phyloP scores from a whole-genome alignment of 2,797 vertebrate genomes.

The Lagocephalus sceleratus region DNA sequence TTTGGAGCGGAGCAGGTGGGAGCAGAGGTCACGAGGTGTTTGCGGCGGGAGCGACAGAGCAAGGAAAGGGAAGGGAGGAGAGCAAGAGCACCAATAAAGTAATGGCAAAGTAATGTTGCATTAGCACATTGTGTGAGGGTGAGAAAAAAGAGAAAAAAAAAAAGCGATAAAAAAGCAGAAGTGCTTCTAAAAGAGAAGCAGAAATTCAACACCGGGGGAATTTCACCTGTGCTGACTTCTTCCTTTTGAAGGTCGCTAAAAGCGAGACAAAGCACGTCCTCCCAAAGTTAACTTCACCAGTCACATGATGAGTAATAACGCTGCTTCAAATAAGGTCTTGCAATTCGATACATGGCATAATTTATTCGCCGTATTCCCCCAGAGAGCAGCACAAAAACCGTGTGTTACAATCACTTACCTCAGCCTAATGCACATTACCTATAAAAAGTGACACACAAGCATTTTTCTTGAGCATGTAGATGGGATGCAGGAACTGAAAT shows the following conservation, averaged over 20 bases:
- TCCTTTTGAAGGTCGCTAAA: constrained; percentile 36
- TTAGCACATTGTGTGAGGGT: constrained; percentile 26
- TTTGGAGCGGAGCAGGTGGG: constrained; percentile 3
- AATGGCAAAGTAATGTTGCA: constrained; percentile 20
- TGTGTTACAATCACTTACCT: constrained; percentile 42
- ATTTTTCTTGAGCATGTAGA: constrained; percentile 33
- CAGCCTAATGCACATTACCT: constrained; percentile 23
- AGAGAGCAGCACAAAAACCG: constrained; percentile 18
- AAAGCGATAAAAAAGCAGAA: constrained; percentile 51
- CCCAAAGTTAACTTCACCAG: constrained; percentile 32
- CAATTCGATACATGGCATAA: constrained; percentile 28
- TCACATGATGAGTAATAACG: constrained; percentile 22
- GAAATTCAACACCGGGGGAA: constrained; percentile 26
- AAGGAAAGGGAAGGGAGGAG: constrained; percentile 10
- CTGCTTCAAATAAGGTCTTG: constrained; percentile 19
- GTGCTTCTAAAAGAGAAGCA: constrained; percentile 25
- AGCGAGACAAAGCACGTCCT: constrained; percentile 14
- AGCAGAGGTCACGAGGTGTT: constrained; percentile 22
- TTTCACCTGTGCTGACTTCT: constrained; percentile 16
- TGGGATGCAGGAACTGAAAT: constrained; percentile 22
- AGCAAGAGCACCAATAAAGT: constrained; percentile 18
- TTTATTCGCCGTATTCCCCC: constrained; percentile 32
- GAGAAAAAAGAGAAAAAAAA: no score
- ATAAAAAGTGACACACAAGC: constrained; percentile 27
- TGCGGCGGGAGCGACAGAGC: constrained; percentile 20